These are phyloP conservation scores for Python bivittatus DNA, from an alignment of 2,113 vertebrate species.

Conservation along the genomic window DNA sequence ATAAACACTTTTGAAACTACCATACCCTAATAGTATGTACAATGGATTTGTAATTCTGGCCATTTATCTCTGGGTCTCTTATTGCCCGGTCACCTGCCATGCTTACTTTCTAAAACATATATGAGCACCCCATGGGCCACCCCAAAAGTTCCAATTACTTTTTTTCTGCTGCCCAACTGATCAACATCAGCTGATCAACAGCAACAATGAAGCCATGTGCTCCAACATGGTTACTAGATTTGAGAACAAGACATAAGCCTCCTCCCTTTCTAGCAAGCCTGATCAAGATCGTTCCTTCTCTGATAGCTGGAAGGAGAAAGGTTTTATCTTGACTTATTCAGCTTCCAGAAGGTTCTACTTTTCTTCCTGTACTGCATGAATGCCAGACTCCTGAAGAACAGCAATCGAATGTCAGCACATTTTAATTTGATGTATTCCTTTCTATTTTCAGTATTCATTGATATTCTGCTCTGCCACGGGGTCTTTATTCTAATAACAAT, in stretches of 20 bases:
- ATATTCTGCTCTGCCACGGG: background rate
- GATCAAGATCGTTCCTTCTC: background rate
- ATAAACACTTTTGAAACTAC: background rate
- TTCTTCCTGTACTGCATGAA: background rate
- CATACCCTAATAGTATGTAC: background rate
- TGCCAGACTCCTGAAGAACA: background rate
- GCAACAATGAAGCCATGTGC: background rate
- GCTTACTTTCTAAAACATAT: background rate
- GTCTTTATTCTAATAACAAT: background rate
- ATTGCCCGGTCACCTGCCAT: background rate
- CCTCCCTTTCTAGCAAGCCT: background rate
- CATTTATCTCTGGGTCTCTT: background rate
- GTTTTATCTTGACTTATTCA: background rate
- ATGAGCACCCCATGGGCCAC: background rate
- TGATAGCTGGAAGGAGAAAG: background rate
- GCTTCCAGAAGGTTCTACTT: background rate
- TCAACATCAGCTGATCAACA: background rate
- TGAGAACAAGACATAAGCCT: background rate
- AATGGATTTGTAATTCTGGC: background rate
- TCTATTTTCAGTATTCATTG: background rate
- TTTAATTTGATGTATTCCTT: background rate
- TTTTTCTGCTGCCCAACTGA: background rate
- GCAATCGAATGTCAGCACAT: background rate
- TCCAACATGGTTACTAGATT: background rate
- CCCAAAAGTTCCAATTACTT: background rate